These are phyloP conservation scores for Tortrix viridana DNA, from an alignment of 2,888 invertebrate genomes.

Conservation along the genomic window DNA sequence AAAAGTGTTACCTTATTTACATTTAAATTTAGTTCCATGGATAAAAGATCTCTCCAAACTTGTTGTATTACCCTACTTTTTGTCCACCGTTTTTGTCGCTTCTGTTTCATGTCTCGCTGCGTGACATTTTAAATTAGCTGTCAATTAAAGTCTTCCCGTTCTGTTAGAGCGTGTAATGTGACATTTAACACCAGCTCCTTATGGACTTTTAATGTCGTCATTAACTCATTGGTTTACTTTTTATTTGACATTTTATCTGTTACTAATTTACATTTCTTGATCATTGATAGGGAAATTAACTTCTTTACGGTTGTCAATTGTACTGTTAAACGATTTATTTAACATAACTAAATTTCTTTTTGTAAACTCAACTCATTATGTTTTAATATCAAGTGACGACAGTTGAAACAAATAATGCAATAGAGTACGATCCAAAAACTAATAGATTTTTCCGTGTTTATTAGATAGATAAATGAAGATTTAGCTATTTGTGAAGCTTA, in stretches of 20 bases:
- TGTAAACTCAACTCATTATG: no score
- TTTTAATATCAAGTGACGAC: no score
- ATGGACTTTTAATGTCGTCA: conserved; percentile 42
- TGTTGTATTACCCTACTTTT: background rate
- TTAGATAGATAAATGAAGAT: no score
- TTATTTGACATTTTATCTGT: background rate
- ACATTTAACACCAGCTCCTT: conserved; percentile 48
- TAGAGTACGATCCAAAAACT: no score
- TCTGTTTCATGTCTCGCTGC: conserved; percentile 51
- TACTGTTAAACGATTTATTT: no score
- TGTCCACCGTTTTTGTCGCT: background rate
- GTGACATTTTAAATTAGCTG: conserved; percentile 51
- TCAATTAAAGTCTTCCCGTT: conserved; percentile 57
- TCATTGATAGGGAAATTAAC: no score
- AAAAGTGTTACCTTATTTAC: no score
- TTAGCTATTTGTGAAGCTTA: no score
- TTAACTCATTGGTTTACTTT: background rate
- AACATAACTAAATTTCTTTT: no score
- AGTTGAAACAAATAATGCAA: no score
- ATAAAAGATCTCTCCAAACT: background rate
- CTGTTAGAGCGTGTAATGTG: conserved; percentile 51
- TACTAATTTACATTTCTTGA: background rate
- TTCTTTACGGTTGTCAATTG: no score
- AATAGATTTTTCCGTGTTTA: no score
- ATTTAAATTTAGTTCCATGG: background rate